Percentiles rank a stretch among this genome's conserved stretches.
phyloP scores from a whole-genome alignment of 2,113 vertebrate species.

The Protomyctophum bolini region DNA sequence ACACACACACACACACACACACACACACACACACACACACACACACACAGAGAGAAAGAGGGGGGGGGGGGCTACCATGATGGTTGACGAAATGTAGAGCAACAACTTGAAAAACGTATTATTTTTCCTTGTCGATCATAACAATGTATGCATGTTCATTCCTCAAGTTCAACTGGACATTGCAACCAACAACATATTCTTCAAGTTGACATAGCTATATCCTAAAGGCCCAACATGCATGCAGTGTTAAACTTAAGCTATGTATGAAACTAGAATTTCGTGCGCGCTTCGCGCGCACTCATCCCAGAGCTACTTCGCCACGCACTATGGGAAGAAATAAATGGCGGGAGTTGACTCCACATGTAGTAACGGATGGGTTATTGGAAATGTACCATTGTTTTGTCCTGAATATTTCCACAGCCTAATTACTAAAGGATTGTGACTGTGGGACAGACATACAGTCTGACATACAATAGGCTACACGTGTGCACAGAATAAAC shows the following conservation, averaged over 20 bases:
- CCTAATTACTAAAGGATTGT: no score
- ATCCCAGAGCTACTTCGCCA: no score
- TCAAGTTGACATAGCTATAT: slow-evolving; percentile 58
- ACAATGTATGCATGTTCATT: neutral
- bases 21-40: neutral
- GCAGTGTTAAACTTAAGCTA: slow-evolving; percentile 42
- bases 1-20: slow-evolving; percentile 6
- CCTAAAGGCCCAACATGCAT: slow-evolving; percentile 41
- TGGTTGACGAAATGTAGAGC: slow-evolving; percentile 82
- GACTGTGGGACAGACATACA: no score
- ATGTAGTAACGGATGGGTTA: no score
- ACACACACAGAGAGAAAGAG: neutral
- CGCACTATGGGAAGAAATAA: no score
- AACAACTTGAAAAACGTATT: slow-evolving; percentile 70
- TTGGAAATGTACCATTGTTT: no score
- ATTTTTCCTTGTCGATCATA: slow-evolving; percentile 59
- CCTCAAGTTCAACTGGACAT: slow-evolving; percentile 29
- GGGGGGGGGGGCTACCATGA: slow-evolving; percentile 11
- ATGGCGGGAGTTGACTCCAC: no score
- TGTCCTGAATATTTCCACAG: no score
- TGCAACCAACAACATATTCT: slow-evolving; percentile 48
- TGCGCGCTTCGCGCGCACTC: no score
- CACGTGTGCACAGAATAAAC: no score
- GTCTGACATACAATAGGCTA: no score
- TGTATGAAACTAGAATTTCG: no score